Evolutionary conservation across 2,113 vertebrate species (phyloP).

Genomic region (Numenius arquata): DNA sequence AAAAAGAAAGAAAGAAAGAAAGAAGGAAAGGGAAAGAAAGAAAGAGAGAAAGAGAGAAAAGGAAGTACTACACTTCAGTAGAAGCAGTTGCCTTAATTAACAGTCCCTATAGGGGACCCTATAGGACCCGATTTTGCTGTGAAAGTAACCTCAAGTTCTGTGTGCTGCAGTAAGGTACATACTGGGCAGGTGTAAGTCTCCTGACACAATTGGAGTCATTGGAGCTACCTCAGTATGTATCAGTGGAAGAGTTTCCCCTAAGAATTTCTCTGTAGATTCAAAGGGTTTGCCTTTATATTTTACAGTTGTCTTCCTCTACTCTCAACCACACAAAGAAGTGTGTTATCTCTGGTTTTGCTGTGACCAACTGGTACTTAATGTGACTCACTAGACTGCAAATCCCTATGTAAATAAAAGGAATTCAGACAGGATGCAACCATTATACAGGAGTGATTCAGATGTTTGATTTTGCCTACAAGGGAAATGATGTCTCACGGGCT

Average conservation of each 20-base stretch:
- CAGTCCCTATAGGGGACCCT: not conserved
- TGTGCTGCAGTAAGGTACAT: not conserved
- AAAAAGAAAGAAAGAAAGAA: accelerated
- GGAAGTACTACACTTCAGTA: not conserved
- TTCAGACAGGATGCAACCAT: not conserved
- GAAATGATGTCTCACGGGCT: not conserved
- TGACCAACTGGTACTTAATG: not conserved
- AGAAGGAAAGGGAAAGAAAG: accelerated
- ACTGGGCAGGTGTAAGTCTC: too few species aligned
- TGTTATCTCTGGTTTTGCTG: not conserved
- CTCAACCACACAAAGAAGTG: not conserved
- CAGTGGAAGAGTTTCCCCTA: too few species aligned
- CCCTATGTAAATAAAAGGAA: not conserved
- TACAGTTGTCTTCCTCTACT: not conserved
- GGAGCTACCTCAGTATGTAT: too few species aligned
- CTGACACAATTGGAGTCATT: too few species aligned
- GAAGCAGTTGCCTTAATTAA: not conserved
- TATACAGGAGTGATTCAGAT: not conserved
- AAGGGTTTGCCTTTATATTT: not conserved
- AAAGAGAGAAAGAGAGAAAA: accelerated
- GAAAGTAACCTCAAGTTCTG: not conserved
- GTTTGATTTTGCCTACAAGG: not conserved
- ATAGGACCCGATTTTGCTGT: not conserved
- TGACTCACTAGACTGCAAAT: not conserved
- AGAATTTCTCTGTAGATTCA: not conserved